phyloP scores from a whole-genome alignment of 2,113 vertebrate species.

The crab-eating macaque (Macaca fascicularis) region T2T-MFA8v1.1 NC_088376.1:11942001-11942500 shows the following conservation, averaged over 20 bases:
- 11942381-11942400: neutral
- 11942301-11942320: neutral
- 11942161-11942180: neutral
- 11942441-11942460: neutral
- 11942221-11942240: neutral
- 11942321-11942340: neutral
- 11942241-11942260: fast-evolving
- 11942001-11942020: neutral
- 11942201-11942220: neutral
- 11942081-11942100: neutral
- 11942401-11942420: neutral
- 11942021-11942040: neutral
- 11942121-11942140: neutral
- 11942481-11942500: neutral
- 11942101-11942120: neutral
- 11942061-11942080: neutral
- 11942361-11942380: neutral
- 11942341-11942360: neutral
- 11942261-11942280: neutral
- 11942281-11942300: neutral
- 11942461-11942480: neutral
- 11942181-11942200: neutral
- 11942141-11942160: neutral
- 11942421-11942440: neutral
- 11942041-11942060: neutral